Evolutionary conservation across 2,113 vertebrate species (phyloP).

Genomic region (Hippotragus niger): DNA sequence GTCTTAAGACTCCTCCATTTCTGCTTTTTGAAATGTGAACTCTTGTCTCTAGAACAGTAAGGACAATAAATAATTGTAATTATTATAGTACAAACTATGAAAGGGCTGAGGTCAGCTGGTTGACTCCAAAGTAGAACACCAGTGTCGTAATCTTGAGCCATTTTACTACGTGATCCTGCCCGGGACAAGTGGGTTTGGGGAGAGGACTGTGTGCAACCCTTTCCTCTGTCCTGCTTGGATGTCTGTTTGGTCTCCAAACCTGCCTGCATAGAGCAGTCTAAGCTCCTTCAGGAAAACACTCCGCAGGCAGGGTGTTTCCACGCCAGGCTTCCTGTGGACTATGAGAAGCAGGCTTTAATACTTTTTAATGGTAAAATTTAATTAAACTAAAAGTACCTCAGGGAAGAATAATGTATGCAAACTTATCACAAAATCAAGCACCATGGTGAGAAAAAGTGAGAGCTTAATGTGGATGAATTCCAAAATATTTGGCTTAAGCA

Average conservation of each 20-base stretch:
- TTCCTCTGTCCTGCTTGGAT: background rate
- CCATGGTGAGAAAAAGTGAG: constrained; percentile 61
- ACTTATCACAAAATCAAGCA: constrained; percentile 73
- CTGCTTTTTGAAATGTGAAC: background rate
- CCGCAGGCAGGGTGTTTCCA: background rate
- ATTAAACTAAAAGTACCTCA: constrained; percentile 70
- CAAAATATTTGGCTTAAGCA: constrained; percentile 59
- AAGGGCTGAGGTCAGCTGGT: background rate
- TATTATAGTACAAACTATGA: background rate
- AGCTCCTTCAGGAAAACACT: background rate
- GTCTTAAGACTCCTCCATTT: background rate
- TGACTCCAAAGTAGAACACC: background rate
- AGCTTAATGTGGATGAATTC: constrained; percentile 54
- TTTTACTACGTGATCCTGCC: accelerated
- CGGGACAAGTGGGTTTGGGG: background rate
- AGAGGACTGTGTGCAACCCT: accelerated
- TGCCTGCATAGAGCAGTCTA: background rate
- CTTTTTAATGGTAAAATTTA: constrained; percentile 70
- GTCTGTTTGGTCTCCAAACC: background rate
- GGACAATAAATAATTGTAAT: background rate
- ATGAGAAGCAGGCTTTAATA: constrained; percentile 53
- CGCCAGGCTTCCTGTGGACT: constrained; percentile 22
- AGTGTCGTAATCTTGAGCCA: accelerated
- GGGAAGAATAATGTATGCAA: constrained; percentile 70
- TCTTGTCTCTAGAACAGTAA: background rate